phyloP scores from a whole-genome alignment of 2,797 vertebrate species.

The Erpetoichthys calabaricus region DNA sequence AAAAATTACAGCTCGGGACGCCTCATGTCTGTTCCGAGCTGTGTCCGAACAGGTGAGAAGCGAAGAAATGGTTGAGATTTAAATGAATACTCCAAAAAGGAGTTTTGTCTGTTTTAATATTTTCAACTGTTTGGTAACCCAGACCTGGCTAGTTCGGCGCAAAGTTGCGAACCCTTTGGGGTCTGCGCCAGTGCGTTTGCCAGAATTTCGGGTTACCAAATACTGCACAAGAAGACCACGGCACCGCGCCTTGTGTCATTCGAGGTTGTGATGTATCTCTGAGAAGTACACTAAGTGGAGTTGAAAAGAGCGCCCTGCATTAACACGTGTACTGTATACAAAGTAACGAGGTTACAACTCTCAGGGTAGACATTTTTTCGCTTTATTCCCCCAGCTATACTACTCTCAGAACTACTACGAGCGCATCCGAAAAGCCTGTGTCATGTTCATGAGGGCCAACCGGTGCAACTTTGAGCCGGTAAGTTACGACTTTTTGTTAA shows the following conservation, averaged over 20 bases:
- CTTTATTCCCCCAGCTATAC: slow-evolving; percentile 33
- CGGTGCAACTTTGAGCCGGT: slow-evolving; percentile 44
- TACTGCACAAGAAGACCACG: too few species aligned
- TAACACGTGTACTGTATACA: too few species aligned
- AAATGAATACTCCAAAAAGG: background rate
- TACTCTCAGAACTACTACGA: slow-evolving; percentile 46
- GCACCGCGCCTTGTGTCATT: too few species aligned
- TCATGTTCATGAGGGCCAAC: slow-evolving; percentile 44
- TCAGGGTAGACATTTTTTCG: too few species aligned
- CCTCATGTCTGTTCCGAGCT: slow-evolving; percentile 80
- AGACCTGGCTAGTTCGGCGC: too few species aligned
- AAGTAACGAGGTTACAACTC: too few species aligned
- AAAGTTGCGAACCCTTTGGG: too few species aligned
- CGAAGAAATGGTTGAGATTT: background rate
- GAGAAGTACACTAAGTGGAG: too few species aligned
- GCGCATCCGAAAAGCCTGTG: slow-evolving; percentile 44
- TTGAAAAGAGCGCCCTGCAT: too few species aligned
- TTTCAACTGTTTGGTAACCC: background rate
- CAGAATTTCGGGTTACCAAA: too few species aligned
- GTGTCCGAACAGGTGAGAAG: slow-evolving; percentile 79
- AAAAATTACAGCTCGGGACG: slow-evolving; percentile 85
- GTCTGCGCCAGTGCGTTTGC: too few species aligned
- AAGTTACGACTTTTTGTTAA: slow-evolving; percentile 24
- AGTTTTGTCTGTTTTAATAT: background rate
- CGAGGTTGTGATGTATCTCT: too few species aligned